Base-by-base conservation (phyloP, 2,113 vertebrate genomes). In the Galeopterus variegatus region DNA sequence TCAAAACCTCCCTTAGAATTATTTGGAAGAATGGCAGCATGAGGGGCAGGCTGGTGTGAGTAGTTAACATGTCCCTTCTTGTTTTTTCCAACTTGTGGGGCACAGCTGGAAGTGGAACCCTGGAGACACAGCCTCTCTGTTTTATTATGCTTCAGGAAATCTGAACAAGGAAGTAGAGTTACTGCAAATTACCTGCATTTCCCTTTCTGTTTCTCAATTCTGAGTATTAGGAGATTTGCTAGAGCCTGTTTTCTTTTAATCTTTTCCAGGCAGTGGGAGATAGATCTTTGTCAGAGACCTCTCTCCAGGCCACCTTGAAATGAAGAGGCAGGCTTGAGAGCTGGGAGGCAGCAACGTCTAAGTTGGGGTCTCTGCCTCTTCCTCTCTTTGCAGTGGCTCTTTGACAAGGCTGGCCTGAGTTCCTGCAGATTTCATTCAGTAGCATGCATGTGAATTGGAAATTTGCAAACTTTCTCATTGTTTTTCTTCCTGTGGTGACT, bases 41-140 rank as follows among this genome's bases (percentile, higher is more conserved):
- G 79, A 80, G 26, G 15, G 19, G 5, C 45, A 88, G 64, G 52
- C 79, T 94, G 72, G 31, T 95, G 52, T 64, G 75, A 81, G 58
- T 26, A 90, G 64, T 81, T 77, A 93, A 90, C 86, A 54, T 77
- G 95, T 90, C 89, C 87, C 41, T 97, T 95, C 95, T 95, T 92
- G 73, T 77, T 92, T 90, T 94, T 93, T 77, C 85, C 93, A 85
- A 58, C 87, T 79, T 94, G 65, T 87, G 62, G 69, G 72, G 87
- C 96, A 94, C 92, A 97, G 96, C 64, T 94, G 88, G 88, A 76
- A 92, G 80, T 83, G 54, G 80, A 90, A 58, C 83, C 94, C 88
- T 54, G 41, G 79, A 90, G 92, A 92, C 64, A 65, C 33, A 88
- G 67, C 58, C 76, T 92, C 54, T 91, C 70, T 80, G 14, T 90